A percentile compares a stretch with the other conserved stretches of the same genome.
These are phyloP conservation scores for Ostrea edulis DNA, from an alignment of 1,140 invertebrate genomes.

Conservation along the genomic window DNA sequence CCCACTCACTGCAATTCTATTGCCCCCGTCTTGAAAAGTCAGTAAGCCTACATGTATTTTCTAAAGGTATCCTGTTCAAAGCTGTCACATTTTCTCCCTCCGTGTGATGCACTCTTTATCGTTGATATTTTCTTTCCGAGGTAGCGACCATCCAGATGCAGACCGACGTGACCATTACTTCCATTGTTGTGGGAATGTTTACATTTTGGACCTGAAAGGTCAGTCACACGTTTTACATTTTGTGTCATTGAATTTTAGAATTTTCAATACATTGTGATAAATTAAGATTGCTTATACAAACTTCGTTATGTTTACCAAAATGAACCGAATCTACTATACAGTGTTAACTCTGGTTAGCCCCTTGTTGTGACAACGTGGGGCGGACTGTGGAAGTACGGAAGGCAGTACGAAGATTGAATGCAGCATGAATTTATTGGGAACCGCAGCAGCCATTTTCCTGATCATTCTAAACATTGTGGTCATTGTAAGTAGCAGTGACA, in stretches of 20 bases:
- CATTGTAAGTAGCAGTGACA: background rate
- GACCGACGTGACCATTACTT: no score
- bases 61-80: no score
- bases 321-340: background rate
- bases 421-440: slow-evolving; percentile 1
- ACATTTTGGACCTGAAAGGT: background rate
- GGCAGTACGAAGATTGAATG: background rate
- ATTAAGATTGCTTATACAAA: background rate
- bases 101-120: no score
- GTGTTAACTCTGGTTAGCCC: background rate
- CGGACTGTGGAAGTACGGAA: background rate
- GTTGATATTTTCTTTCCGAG: no score
- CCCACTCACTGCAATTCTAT: no score
- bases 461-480: slow-evolving; percentile 5
- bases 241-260: background rate
- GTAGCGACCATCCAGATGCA: no score
- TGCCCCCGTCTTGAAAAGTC: no score
- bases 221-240: background rate
- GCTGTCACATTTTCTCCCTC: no score
- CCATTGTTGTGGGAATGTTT: background rate
- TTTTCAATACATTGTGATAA: background rate
- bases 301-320: background rate
- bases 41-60: no score
- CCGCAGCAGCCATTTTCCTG: background rate
- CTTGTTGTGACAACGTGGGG: background rate